Base-by-base conservation (phyloP, 2,797 vertebrate species). In the Setipinna tenuifilis region DNA sequence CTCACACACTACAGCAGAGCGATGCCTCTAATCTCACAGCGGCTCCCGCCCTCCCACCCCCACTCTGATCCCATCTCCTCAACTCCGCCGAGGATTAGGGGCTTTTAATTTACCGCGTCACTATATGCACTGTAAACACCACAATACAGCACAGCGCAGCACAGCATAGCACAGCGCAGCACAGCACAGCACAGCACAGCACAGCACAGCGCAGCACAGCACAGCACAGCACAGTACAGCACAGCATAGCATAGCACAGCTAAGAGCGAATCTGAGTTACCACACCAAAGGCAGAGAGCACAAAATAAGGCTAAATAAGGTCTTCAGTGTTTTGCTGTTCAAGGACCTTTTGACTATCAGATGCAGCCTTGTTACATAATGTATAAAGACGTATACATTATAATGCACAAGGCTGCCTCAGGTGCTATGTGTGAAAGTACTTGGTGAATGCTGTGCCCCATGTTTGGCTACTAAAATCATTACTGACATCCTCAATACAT, bases 51-150 rank as follows among this genome's bases (percentile, higher is more conserved):
- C 68, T 0, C 71, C n/a, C 68, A 35, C 31, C 71, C 71, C 17
- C 71, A 78, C 71, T 19, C 71, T 44, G 71, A 78, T 78, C 35
- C 31, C 35, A 35, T 41, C 35, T 44, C 41, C 71, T 44, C 16
- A 78, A 78, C 71, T 44, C 35, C 71, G 10, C 35, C 0, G 2
- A 78, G 71, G 71, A 78, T 78, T 78, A 78, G 35, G 71, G 71
- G 16, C 71, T 78, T 78, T 19, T 78, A 7, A 78, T 44, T 78
- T 78, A 78, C 35, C 31, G 14, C 31, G 6, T 78, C 71, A 78
- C 16, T 41, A 41, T 9, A 78, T n/a, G 71, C 71, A 44, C 71
- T 44, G 71, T 44, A 78, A 75, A 75, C 68, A 75, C 14, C 68
- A 35, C 71, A 21, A 16, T 17, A 35, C 31, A 12, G 35, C 62